A percentile compares a stretch with the other conserved stretches of the same genome.
Evolutionary conservation across 2,113 vertebrate species (phyloP).

Genomic region (Brachypodius melanocephalos): DNA sequence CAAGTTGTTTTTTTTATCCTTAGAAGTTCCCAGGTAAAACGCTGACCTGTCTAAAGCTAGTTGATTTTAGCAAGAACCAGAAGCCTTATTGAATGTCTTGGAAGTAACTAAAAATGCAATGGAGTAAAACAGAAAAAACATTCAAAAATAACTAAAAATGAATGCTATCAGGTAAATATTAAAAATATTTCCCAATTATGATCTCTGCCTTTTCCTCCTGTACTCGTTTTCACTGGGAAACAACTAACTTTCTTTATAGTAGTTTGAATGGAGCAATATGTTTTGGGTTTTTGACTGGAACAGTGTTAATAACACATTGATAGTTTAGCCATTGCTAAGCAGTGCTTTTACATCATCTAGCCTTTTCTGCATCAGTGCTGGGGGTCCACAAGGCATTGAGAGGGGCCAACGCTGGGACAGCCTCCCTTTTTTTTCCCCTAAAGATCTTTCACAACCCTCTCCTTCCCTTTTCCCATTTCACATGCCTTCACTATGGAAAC

Average conservation of each 20-base stretch:
- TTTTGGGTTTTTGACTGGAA: background rate
- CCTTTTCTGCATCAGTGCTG: background rate
- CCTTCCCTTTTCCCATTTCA: background rate
- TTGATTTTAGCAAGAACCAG: background rate
- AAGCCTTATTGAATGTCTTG: background rate
- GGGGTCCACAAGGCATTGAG: background rate
- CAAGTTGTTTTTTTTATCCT: background rate
- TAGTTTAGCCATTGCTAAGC: background rate
- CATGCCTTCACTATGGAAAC: background rate
- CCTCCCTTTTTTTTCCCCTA: background rate
- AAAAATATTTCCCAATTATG: background rate
- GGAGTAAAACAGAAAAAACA: background rate
- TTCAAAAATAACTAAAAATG: background rate
- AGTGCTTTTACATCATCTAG: background rate
- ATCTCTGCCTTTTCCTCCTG: background rate
- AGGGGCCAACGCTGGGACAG: background rate
- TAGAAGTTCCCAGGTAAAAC: background rate
- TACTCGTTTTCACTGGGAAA: background rate
- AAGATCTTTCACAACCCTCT: background rate
- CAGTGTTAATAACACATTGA: background rate
- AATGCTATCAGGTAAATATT: background rate
- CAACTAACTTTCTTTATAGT: background rate
- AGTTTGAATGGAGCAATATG: background rate
- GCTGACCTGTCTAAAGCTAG: background rate
- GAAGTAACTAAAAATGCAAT: background rate